Evolutionary conservation across 2,888 invertebrate genomes (phyloP), one percentile per base, ranked within the genome.

Genomic region (Venustoraphidia nigricollis): DNA sequence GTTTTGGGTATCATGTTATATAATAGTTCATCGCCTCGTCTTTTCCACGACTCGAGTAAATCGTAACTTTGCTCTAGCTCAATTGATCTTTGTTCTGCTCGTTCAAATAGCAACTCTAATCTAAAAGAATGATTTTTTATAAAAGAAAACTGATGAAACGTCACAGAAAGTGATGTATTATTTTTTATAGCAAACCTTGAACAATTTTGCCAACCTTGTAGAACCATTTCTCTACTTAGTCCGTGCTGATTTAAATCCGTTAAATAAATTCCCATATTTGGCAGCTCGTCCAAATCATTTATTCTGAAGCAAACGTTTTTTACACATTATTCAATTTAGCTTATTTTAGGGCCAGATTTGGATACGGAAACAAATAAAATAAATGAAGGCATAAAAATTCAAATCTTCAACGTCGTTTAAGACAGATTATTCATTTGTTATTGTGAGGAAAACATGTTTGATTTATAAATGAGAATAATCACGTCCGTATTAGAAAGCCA

Each of bases 1-100:
- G 81, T 79, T 58, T 81, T 79, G 0, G 93, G 93, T 59, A 93
- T 89, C 92, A 93, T 93, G 1, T 92, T 90, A 61, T 92, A 92
- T 0, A 93, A 69, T 5, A 93, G 70, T 54, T 87, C 86, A 60
- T 93, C 90, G 1, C 90, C 86, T 54, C 84, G 78, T 50, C 81
- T 76, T 63, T 90, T 88, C 89, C 90, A 91, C 36, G 83, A 79
- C 60, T 91, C 90, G 11, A 85, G 68, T 14, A 89, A 69, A 46
- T 79, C 72, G 58, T 88, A 74, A 37, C 84, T 89, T 55, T 81
- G 80, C 59, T 88, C 86, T 51, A 93, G 67, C 50, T 88, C 84
- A 47, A 76, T 74, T 37, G 87, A 83, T 49, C 88, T 75, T 57
- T 78, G 79, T 59, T 89, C 90, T 1, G 87, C 89, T 50, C 82